Conservation (phyloP, 2,113 vertebrate species). For the Varanus komodoensis region DNA sequence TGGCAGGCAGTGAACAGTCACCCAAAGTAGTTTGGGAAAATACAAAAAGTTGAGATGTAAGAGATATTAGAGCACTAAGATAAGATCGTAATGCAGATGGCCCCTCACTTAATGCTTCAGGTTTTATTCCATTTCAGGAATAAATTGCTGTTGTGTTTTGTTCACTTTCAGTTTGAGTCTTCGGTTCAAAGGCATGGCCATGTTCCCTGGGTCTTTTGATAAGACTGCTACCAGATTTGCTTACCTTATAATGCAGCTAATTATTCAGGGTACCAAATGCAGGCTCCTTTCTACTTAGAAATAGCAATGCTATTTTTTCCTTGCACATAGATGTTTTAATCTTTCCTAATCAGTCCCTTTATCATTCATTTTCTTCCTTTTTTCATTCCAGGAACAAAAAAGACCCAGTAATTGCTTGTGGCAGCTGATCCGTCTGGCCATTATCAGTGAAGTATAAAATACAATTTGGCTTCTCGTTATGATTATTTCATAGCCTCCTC, state of each 20-base stretch:
- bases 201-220: background rate
- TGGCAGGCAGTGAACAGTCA: no score
- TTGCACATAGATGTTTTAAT: background rate
- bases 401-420: constrained; percentile 9
- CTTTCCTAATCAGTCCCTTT: background rate
- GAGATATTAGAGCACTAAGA: no score
- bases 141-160: background rate
- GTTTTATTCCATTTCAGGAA: background rate
- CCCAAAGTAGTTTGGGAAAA: no score
- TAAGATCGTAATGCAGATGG: no score
- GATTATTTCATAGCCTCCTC: constrained; percentile 2
- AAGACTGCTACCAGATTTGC: background rate
- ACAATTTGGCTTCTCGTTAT: constrained; percentile 11
- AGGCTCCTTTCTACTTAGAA: background rate
- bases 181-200: background rate
- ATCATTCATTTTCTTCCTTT: background rate
- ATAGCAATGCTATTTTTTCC: background rate
- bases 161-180: background rate
- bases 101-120: background rate
- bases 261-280: background rate
- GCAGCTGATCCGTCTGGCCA: background rate
- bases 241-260: background rate
- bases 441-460: constrained; percentile 11
- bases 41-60: no score
- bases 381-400: background rate